Base-by-base conservation (phyloP, 2,888 invertebrate genomes). In the Phaonia tiefii region DNA sequence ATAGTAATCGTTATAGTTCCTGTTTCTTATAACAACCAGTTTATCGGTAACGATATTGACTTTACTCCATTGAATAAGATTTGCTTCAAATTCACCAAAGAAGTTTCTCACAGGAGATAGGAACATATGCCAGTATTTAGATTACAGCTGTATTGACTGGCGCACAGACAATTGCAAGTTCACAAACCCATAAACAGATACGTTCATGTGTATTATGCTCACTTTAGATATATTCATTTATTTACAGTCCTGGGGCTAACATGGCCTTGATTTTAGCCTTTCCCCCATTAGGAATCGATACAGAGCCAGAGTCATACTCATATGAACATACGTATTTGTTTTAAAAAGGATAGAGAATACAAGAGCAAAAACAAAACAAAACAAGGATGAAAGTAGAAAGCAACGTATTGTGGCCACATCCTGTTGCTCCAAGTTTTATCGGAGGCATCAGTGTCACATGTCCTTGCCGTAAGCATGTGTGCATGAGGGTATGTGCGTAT, bases 401-500 rank as follows among this genome's bases (percentile, higher is more conserved):
- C 31, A 31, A 31, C 31, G 31, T 31, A 67, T 75, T 67, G 67
- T 60, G 67, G 71, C 71, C 79, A 72, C 69, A 51, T 75, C 71
- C 71, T 75, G 74, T 79, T 79, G 74, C 79, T 79, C 31, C 71
- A 67, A 58, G 25, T 72, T 71, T 75, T 44, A 72, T 75, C 79
- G 26, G 4, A 22, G 63, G 1, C 63, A 63, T 42, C 39, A 63
- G 22, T 22, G 63, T 42, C 63, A 63, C 26, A 56, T 25, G 49
- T 15, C 49, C 49, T 49, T 49, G 7, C n/a, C 15, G 10, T 11
- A 22, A 20, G 54, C 2, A 17, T 54, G 11, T n/a, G 56, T 56
- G n/a, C n/a, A 31, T 31, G 31, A 8, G 8, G 31, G 31, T 31
- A 8, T 31, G 31, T 31, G 31, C 8, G 31, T 8, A 31, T 31